phyloP scores from a whole-genome alignment of 1,140 invertebrate species.

The Bicyclus anynana region DNA sequence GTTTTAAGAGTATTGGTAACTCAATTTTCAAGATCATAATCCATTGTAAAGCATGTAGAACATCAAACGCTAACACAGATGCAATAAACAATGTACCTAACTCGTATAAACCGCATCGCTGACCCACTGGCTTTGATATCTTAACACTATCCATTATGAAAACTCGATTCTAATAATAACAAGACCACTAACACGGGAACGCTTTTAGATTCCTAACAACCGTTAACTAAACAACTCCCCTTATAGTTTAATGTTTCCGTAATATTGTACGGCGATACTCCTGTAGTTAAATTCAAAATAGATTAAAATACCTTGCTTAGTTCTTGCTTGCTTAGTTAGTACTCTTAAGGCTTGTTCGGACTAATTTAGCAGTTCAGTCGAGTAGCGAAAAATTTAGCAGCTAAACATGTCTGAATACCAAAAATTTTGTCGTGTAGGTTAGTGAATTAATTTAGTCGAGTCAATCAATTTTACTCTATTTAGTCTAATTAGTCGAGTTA shows the following conservation, averaged over 20 bases:
- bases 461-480: too few relatives aligned
- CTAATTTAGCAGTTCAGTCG: too few relatives aligned
- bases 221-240: background rate
- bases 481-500: too few relatives aligned
- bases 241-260: background rate
- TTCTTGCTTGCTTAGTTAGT: too few relatives aligned
- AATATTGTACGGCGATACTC: background rate
- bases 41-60: background rate
- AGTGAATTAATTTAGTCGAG: too few relatives aligned
- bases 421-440: too few relatives aligned
- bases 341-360: too few relatives aligned
- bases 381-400: too few relatives aligned
- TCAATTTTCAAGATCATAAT: background rate
- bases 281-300: too few relatives aligned
- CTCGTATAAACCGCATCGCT: background rate
- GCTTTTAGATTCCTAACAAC: background rate
- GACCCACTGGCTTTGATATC: constrained; percentile 12
- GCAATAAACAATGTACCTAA: constrained; percentile 5
- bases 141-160: constrained; percentile 13
- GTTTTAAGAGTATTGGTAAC: too few relatives aligned
- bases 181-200: constrained; percentile 1
- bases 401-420: too few relatives aligned
- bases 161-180: constrained; percentile 6
- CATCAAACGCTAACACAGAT: constrained; percentile 1
- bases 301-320: too few relatives aligned